Evolutionary conservation across 2,888 invertebrate species (phyloP).

Genomic region (Molanna angustata): DNA sequence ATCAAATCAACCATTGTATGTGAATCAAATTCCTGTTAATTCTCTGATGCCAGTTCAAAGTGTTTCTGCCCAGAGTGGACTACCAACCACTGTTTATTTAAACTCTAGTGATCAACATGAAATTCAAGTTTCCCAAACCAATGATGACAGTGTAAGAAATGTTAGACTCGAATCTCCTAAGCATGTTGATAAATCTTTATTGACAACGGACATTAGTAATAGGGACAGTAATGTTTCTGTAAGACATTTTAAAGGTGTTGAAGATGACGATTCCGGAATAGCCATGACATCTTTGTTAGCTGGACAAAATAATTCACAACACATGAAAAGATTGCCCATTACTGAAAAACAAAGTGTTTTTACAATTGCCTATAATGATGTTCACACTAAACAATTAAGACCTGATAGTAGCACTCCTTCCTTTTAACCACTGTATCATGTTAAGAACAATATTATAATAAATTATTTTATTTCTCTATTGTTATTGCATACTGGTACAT

Average conservation of each 20-base stretch:
- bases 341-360: constrained; percentile 91
- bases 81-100: constrained; percentile 45
- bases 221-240: constrained; percentile 29
- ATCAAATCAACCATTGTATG: constrained; percentile 51
- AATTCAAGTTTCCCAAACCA: constrained; percentile 6
- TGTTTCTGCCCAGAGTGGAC: constrained; percentile 39
- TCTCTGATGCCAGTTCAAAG: constrained; percentile 24
- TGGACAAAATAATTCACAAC: constrained; percentile 48
- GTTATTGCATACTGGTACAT: too few species aligned
- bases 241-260: constrained; percentile 39
- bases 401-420: constrained; percentile 79
- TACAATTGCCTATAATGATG: constrained; percentile 89
- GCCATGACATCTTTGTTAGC: constrained; percentile 62
- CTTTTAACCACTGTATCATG: constrained; percentile 41
- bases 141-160: constrained; percentile 39
- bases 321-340: constrained; percentile 63
- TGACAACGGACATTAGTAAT: constrained; percentile 51
- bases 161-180: constrained; percentile 53
- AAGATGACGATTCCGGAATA: constrained; percentile 78
- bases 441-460: too few species aligned
- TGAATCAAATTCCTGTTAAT: constrained; percentile 43
- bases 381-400: constrained; percentile 78
- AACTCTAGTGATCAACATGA: constrained; percentile 19
- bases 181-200: constrained; percentile 45
- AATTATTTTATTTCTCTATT: too few species aligned